Conservation (phyloP, 1,140 invertebrate genomes). For the Apolygus lucorum region DNA sequence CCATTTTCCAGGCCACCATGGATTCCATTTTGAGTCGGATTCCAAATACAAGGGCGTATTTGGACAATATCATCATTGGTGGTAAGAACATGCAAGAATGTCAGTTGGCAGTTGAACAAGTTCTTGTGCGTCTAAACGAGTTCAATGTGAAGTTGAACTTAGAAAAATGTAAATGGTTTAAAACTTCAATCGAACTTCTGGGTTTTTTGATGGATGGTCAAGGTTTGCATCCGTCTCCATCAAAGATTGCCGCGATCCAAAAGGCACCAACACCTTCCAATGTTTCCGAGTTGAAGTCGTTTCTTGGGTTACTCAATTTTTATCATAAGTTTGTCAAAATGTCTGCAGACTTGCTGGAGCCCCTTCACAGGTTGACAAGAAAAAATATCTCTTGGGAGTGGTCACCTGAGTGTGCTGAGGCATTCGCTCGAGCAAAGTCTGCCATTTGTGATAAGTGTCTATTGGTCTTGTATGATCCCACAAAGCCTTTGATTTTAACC, state of each 20-base stretch:
- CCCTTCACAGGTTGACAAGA: not conserved
- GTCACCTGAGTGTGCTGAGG: not conserved
- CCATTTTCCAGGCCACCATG: not conserved
- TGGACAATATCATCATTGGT: not conserved
- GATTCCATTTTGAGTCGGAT: not conserved
- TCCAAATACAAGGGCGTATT: not conserved
- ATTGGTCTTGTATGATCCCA: not conserved
- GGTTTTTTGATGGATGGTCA: not conserved
- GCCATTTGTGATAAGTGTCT: not conserved
- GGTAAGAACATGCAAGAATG: not conserved
- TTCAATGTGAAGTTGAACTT: not conserved
- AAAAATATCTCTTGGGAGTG: not conserved
- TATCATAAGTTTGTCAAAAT: not conserved
- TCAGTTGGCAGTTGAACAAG: not conserved
- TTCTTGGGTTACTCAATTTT: no score
- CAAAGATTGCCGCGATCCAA: not conserved
- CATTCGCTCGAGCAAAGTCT: not conserved
- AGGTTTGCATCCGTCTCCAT: not conserved
- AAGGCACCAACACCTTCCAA: not conserved
- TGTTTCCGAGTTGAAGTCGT: not conserved
- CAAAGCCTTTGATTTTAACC: not conserved
- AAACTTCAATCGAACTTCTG: not conserved
- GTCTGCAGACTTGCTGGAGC: not conserved
- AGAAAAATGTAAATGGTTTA: not conserved
- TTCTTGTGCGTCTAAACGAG: not conserved